These are phyloP conservation scores for Trochalopteron elliotii DNA, from an alignment of 2,113 vertebrate genomes.

Conservation along the genomic window DNA sequence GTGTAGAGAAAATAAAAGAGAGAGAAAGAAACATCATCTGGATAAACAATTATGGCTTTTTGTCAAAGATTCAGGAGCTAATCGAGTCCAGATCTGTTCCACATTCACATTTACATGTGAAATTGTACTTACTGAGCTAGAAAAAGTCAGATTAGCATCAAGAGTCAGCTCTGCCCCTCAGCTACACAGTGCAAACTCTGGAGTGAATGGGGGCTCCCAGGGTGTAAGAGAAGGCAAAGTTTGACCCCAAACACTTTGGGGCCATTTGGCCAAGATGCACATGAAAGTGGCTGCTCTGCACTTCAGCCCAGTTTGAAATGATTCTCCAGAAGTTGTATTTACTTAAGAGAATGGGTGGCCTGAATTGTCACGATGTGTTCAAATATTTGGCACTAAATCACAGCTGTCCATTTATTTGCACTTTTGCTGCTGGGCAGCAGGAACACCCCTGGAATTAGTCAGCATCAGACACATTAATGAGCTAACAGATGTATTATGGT, in stretches of 20 bases:
- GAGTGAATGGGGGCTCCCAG: not conserved
- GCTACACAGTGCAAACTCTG: not conserved
- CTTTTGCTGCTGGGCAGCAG: slow-evolving; percentile 33
- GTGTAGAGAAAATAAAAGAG: not conserved
- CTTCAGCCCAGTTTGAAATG: not conserved
- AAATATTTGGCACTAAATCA: slow-evolving; percentile 52
- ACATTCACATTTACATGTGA: slow-evolving; percentile 47
- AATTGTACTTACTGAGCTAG: slow-evolving; percentile 7
- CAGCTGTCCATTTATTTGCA: slow-evolving; percentile 47
- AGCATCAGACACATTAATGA: slow-evolving; percentile 4
- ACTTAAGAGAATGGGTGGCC: slow-evolving; percentile 40
- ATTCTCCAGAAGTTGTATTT: slow-evolving; percentile 13
- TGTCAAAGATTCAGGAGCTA: slow-evolving; percentile 50
- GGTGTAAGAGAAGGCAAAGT: not conserved
- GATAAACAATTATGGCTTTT: slow-evolving; percentile 57
- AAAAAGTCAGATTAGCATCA: slow-evolving; percentile 26
- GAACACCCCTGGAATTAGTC: slow-evolving; percentile 50
- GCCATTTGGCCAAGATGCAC: not conserved
- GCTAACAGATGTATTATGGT: not conserved
- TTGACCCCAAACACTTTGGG: not conserved
- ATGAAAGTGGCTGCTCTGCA: not conserved
- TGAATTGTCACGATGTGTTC: slow-evolving; percentile 25
- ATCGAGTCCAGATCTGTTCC: slow-evolving; percentile 58
- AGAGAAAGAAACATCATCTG: slow-evolving; percentile 55
- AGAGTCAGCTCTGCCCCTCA: slow-evolving; percentile 6